A percentile compares a stretch with the other conserved stretches of the same genome.
phyloP scores from a whole-genome alignment of 2,113 vertebrate genomes.

The Falco punctatus region DNA sequence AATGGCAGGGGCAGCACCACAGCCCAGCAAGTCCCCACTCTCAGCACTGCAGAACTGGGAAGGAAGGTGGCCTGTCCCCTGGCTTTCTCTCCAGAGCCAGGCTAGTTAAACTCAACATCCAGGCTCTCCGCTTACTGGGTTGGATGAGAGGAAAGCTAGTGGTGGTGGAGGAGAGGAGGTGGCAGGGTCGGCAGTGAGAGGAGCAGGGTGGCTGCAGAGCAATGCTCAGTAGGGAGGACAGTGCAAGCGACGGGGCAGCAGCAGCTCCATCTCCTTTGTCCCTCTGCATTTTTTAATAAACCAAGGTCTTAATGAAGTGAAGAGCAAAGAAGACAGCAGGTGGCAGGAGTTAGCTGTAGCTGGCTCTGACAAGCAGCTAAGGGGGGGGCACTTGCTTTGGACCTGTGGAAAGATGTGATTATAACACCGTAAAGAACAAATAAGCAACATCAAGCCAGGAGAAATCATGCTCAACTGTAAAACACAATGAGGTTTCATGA shows the following conservation, averaged over 20 bases:
- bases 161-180: neutral
- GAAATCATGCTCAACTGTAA: neutral
- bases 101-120: neutral
- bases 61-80: neutral
- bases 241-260: neutral
- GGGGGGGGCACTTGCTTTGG: neutral
- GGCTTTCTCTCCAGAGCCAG: neutral
- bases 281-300: neutral
- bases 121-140: rapidly evolving
- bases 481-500: neutral
- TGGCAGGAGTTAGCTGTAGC: slow-evolving; percentile 63
- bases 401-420: neutral
- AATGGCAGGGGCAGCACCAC: neutral
- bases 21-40: neutral
- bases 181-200: neutral
- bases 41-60: neutral
- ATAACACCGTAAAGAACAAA: rapidly evolving
- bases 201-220: neutral
- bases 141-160: neutral
- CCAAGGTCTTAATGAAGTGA: rapidly evolving
- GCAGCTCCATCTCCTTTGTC: neutral
- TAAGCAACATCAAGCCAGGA: neutral
- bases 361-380: neutral
- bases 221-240: neutral
- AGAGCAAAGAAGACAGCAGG: slow-evolving; percentile 58